phyloP scores from a whole-genome alignment of 2,888 invertebrate genomes.

The Melanophora roralis region DNA sequence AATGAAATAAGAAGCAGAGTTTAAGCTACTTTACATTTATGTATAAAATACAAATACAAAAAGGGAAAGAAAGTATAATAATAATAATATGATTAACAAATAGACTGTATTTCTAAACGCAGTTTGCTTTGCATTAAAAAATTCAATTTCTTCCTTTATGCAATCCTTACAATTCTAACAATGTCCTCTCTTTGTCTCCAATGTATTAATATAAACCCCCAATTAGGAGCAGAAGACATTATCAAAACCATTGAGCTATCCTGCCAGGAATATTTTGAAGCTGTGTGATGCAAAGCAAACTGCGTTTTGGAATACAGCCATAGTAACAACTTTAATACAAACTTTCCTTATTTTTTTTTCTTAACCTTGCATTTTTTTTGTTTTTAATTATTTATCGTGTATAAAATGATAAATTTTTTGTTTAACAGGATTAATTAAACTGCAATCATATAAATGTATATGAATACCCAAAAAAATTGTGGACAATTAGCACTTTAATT shows the following conservation, averaged over 20 bases:
- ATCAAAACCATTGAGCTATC: no score
- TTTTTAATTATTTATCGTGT: neutral
- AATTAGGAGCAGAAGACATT: no score
- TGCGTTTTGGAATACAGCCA: no score
- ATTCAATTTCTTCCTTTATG: no score
- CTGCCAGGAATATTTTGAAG: no score
- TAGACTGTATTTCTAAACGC: no score
- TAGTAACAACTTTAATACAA: slow-evolving; percentile 54
- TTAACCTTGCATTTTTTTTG: neutral
- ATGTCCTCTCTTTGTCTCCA: no score
- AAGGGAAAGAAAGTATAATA: slow-evolving; percentile 47
- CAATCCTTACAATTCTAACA: no score
- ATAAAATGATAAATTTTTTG: neutral
- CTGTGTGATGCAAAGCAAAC: no score
- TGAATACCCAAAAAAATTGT: neutral
- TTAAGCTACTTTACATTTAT: slow-evolving; percentile 59
- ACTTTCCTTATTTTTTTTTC: neutral
- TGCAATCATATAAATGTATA: neutral
- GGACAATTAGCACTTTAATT: neutral
- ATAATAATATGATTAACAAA: no score
- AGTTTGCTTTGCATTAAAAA: no score
- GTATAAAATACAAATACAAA: slow-evolving; percentile 47
- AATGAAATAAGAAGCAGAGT: slow-evolving; percentile 35
- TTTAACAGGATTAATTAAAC: neutral
- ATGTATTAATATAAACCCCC: no score